Evolutionary conservation across 2,888 invertebrate species (phyloP).

Genomic region (Mellilla xanthometata): DNA sequence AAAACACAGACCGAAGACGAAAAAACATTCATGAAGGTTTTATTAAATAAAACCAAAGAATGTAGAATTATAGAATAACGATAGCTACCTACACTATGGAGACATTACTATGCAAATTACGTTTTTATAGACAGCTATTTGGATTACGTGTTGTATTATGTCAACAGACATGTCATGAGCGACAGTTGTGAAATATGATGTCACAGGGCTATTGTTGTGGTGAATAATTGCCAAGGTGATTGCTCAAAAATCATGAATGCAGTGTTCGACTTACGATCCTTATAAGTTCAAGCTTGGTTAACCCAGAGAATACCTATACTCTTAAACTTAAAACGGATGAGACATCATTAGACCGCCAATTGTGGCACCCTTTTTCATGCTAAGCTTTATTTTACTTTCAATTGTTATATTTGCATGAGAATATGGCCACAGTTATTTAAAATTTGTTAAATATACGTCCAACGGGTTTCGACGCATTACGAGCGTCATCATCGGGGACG

Average conservation of each 20-base stretch:
- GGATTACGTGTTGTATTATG: slow-evolving; percentile 28
- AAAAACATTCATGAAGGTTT: too few species aligned
- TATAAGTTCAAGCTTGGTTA: background rate
- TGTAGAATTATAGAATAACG: slow-evolving; percentile 10
- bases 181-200: slow-evolving; percentile 19
- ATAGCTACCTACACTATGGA: slow-evolving; percentile 19
- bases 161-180: slow-evolving; percentile 22
- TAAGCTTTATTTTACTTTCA: too few species aligned
- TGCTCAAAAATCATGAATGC: slow-evolving; percentile 4
- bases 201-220: slow-evolving; percentile 4
- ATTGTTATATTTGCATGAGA: too few species aligned
- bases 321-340: too few species aligned
- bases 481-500: too few species aligned
- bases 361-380: too few species aligned
- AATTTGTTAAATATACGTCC: too few species aligned
- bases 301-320: too few species aligned
- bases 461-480: too few species aligned
- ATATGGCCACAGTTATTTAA: too few species aligned
- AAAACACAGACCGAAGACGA: too few species aligned
- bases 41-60: background rate
- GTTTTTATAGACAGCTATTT: slow-evolving; percentile 25
- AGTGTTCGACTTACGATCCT: background rate
- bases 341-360: too few species aligned
- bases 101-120: slow-evolving; percentile 25
- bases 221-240: slow-evolving; percentile 7